Evolutionary conservation across 2,113 vertebrate species (phyloP).

Genomic region (Brachirus orientalis): DNA sequence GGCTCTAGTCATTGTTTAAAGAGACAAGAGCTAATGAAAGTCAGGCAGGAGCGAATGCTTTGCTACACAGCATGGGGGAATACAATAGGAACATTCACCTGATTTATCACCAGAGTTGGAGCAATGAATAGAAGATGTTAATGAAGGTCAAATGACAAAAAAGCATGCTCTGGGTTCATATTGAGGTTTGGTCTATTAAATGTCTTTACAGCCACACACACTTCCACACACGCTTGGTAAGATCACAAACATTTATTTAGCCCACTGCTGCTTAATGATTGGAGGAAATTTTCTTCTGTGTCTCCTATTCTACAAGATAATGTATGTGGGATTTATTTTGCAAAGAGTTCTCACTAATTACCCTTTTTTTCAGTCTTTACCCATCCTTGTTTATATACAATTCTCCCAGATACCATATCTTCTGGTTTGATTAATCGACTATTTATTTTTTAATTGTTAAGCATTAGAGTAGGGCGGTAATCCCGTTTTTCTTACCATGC

Average conservation of each 20-base stretch:
- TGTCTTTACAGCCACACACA: constrained; percentile 12
- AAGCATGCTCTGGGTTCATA: constrained; percentile 50
- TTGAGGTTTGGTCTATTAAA: constrained; percentile 66
- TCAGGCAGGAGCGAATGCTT: constrained; percentile 46
- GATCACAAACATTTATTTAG: constrained; percentile 44
- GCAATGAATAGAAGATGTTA: constrained; percentile 73
- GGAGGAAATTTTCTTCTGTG: constrained; percentile 45
- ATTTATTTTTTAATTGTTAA: constrained; percentile 66
- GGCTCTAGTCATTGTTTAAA: constrained; percentile 54
- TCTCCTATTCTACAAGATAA: constrained; percentile 50
- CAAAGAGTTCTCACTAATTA: constrained; percentile 68
- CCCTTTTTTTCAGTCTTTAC: constrained; percentile 56
- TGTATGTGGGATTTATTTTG: not conserved
- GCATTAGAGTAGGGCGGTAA: constrained; percentile 52
- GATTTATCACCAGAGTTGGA: constrained; percentile 63
- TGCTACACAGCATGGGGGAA: constrained; percentile 28
- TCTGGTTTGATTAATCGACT: constrained; percentile 54
- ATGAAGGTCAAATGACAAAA: constrained; percentile 78
- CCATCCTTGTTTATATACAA: constrained; percentile 33
- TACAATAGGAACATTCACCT: constrained; percentile 69
- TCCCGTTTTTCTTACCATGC: constrained; percentile 36
- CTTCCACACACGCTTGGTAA: not conserved
- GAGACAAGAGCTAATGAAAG: constrained; percentile 69
- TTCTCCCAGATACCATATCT: constrained; percentile 37
- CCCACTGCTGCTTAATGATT: constrained; percentile 59